Evolutionary conservation across 2,113 vertebrate species (phyloP).

Genomic region (Notechis scutatus): DNA sequence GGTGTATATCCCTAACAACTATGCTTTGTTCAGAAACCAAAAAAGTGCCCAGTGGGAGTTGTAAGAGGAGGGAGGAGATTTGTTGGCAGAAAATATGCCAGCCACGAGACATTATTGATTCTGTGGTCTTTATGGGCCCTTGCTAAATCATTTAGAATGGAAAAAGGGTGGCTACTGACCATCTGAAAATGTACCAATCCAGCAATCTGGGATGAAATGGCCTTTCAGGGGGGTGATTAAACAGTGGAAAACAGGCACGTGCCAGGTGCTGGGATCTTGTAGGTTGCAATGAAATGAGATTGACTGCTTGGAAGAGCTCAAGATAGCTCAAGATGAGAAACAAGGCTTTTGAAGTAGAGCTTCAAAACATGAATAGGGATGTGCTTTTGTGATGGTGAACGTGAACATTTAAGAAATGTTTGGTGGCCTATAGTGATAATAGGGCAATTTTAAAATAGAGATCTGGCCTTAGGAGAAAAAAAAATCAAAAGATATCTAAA

Average conservation of each 20-base stretch:
- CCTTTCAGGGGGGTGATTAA: neutral
- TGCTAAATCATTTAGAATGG: neutral
- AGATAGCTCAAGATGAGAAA: neutral
- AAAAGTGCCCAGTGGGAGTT: neutral
- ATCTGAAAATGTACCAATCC: neutral
- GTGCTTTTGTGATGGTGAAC: neutral
- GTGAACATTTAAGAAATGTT: neutral
- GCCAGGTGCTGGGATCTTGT: neutral
- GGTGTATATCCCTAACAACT: no score
- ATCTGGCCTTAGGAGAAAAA: neutral
- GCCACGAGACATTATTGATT: neutral
- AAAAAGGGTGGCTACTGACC: neutral
- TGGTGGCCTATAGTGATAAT: neutral
- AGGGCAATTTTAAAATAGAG: neutral
- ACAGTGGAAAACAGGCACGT: neutral
- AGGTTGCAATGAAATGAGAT: neutral
- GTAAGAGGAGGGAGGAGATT: neutral
- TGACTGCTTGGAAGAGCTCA: neutral
- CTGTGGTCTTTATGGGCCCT: neutral
- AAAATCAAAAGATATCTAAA: neutral
- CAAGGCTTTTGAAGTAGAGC: neutral
- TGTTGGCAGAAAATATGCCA: neutral
- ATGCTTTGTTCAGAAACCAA: neutral
- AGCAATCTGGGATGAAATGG: neutral
- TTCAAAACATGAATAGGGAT: neutral